A percentile compares a stretch with the other conserved stretches of the same genome.
These are phyloP conservation scores for Ectropis grisescens DNA, from an alignment of 1,140 invertebrate genomes.

Conservation along the genomic window DNA sequence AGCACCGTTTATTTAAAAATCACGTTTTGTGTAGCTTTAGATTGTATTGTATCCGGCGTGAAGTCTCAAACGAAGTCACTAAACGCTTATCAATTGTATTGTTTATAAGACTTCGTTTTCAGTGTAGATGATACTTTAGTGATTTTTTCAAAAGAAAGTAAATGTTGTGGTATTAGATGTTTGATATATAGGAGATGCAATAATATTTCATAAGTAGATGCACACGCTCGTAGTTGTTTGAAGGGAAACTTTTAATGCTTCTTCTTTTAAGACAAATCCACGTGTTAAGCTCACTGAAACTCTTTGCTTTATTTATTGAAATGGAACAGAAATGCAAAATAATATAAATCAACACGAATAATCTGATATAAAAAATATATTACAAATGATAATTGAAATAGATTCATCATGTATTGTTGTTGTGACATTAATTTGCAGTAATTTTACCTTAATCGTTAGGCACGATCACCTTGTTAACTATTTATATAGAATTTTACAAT, in stretches of 20 bases:
- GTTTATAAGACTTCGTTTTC: background rate
- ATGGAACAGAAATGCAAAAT: background rate
- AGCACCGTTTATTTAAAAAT: background rate
- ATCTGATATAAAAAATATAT: background rate
- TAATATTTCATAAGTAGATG: slow-evolving; percentile 64
- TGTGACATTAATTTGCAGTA: no score
- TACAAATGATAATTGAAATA: no score
- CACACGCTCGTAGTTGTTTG: no score
- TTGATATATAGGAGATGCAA: slow-evolving; percentile 45
- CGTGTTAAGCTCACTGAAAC: no score
- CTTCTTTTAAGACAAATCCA: no score
- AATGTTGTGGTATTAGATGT: background rate
- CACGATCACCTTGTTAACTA: slow-evolving; percentile 60
- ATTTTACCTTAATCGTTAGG: slow-evolving; percentile 27
- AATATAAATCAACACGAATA: background rate
- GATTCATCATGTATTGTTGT: background rate
- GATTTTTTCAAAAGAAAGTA: background rate
- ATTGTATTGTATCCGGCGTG: no score
- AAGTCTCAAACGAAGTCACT: no score
- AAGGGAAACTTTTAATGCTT: slow-evolving; percentile 19
- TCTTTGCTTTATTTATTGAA: background rate
- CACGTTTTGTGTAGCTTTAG: no score
- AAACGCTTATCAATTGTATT: background rate
- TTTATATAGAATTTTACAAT: slow-evolving; percentile 62
- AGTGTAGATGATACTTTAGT: background rate